These are phyloP conservation scores for Lophotriccus pileatus DNA, from an alignment of 2,797 vertebrate species.

Conservation along the genomic window DNA sequence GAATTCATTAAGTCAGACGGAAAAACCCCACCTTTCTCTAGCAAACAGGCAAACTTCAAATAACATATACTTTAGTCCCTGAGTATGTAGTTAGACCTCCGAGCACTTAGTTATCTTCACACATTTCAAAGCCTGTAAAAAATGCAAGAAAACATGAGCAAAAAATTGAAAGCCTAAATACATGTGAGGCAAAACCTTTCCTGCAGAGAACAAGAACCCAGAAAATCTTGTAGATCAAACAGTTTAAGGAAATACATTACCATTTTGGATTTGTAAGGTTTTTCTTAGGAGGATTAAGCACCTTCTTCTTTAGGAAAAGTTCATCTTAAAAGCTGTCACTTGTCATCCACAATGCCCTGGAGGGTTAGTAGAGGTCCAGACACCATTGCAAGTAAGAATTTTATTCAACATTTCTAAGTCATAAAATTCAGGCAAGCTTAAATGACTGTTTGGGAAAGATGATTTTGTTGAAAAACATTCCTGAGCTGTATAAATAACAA, in stretches of 20 bases:
- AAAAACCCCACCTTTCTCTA: neutral
- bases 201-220: neutral
- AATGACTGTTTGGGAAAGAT: neutral
- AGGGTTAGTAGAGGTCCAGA: neutral
- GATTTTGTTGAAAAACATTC: neutral
- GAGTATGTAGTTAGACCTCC: neutral
- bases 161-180: neutral
- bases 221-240: neutral
- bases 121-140: neutral
- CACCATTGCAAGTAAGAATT: neutral
- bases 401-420: neutral
- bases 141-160: neutral
- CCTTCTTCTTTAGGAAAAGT: neutral
- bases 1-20: neutral
- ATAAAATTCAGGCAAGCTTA: neutral
- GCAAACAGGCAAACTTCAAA: neutral
- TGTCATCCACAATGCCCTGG: neutral
- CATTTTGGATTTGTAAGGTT: neutral
- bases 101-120: neutral
- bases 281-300: conserved; percentile 6
- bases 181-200: neutral
- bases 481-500: neutral
- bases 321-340: neutral
- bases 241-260: neutral
- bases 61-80: neutral